Percentiles rank a stretch among this genome's conserved stretches.
These are phyloP conservation scores for Paralinhomoeus sp. DNA, from an alignment of 2,888 invertebrate genomes.

Conservation along the genomic window DNA sequence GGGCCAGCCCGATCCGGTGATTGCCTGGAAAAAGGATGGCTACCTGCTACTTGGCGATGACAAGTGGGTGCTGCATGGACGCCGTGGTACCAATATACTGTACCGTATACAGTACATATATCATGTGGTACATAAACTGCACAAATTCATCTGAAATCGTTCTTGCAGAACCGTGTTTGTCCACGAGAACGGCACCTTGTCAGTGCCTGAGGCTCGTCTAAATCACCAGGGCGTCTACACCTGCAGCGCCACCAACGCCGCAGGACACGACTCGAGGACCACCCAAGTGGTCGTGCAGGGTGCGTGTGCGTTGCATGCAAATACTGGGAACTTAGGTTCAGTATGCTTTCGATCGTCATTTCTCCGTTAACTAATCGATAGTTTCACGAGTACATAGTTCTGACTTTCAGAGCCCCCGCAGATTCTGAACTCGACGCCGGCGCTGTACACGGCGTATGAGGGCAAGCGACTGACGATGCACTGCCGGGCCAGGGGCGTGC, in stretches of 20 bases:
- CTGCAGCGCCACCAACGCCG: conserved; percentile 14
- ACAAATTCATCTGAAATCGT: too few species aligned
- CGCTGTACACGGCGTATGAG: conserved; percentile 13
- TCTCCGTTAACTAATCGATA: background rate
- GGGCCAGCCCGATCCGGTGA: conserved; percentile 28
- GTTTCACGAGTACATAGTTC: too few species aligned
- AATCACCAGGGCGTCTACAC: conserved; percentile 11
- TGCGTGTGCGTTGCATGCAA: background rate
- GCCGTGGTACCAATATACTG: too few species aligned
- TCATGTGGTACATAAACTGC: too few species aligned
- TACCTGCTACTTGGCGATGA: too few species aligned
- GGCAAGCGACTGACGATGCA: conserved; percentile 13
- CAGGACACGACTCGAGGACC: conserved; percentile 12
- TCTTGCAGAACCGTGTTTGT: too few species aligned
- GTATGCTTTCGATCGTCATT: background rate
- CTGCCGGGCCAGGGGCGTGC: conserved; percentile 16
- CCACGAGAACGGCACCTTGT: too few species aligned
- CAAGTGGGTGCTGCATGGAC: too few species aligned
- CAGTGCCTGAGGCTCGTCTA: conserved; percentile 12
- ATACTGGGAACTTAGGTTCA: background rate
- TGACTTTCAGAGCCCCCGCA: conserved; percentile 14
- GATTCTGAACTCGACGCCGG: conserved; percentile 11
- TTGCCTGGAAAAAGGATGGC: conserved; percentile 29
- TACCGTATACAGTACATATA: too few species aligned
- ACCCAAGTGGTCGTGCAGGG: conserved; percentile 14